A percentile compares a stretch with the other conserved stretches of the same genome.
Evolutionary conservation across 2,888 invertebrate genomes (phyloP).

Genomic region (Orthonevra nobilis): DNA sequence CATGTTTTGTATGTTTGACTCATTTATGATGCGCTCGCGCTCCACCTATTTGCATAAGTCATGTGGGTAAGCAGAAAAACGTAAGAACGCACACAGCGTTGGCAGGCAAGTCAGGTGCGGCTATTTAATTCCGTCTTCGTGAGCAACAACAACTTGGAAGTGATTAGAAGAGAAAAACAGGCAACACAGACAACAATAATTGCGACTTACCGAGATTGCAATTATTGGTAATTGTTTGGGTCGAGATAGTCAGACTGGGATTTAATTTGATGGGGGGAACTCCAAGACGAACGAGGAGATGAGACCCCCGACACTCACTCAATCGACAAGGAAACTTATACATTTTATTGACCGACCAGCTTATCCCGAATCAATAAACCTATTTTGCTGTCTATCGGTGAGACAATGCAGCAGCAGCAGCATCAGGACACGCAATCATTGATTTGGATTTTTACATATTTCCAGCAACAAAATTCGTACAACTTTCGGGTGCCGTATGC

Average conservation of each 20-base stretch:
- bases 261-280: too few relatives aligned
- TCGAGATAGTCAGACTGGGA: constrained; percentile 14
- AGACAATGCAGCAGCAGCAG: constrained; percentile 58
- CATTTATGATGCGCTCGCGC: constrained; percentile 33
- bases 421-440: constrained; percentile 56
- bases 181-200: constrained; percentile 1
- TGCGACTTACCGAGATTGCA: constrained; percentile 1
- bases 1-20: background rate
- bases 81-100: constrained; percentile 5
- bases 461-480: background rate
- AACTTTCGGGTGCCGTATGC: constrained; percentile 25
- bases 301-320: too few relatives aligned
- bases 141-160: constrained; percentile 31
- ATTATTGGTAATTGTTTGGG: constrained; percentile 8
- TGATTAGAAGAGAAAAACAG: background rate
- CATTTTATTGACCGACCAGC: too few relatives aligned
- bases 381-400: constrained; percentile 25
- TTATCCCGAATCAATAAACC: too few relatives aligned
- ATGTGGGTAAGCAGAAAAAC: background rate
- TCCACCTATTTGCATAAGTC: constrained; percentile 34
- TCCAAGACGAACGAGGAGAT: too few relatives aligned
- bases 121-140: constrained; percentile 44
- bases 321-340: too few relatives aligned
- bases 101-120: constrained; percentile 43
- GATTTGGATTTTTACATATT: constrained; percentile 30